Conservation (phyloP, 2,888 invertebrate species). For the Drosophila falleni region DNA sequence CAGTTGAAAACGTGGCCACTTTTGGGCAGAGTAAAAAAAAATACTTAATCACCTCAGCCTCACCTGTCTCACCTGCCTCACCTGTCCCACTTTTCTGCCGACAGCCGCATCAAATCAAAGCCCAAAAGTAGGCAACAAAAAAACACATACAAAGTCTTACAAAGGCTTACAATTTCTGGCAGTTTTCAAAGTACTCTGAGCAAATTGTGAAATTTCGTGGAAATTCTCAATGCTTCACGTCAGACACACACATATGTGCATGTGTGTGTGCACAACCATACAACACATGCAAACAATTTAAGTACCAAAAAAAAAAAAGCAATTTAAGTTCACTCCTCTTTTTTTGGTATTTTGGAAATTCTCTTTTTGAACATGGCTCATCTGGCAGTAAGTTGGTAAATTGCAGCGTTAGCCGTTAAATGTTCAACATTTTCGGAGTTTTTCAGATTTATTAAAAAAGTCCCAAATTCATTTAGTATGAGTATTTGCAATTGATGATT, state of each 20-base stretch:
- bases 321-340: conserved; percentile 57
- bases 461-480: background rate
- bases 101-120: conserved; percentile 50
- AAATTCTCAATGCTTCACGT: conserved; percentile 32
- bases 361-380: conserved; percentile 13
- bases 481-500: background rate
- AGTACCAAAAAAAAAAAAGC: conserved; percentile 58
- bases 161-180: conserved; percentile 38
- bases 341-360: conserved; percentile 35
- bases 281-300: conserved; percentile 37
- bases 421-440: conserved; percentile 3
- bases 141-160: conserved; percentile 34
- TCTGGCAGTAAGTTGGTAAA: conserved; percentile 6
- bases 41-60: conserved; percentile 10
- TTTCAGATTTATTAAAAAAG: background rate
- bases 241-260: conserved; percentile 1
- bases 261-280: background rate
- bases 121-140: conserved; percentile 62
- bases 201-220: conserved; percentile 53
- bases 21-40: conserved; percentile 9
- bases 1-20: conserved; percentile 28
- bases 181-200: conserved; percentile 33
- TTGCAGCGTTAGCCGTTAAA: conserved; percentile 8
- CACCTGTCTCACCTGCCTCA: conserved; percentile 18
- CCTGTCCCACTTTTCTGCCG: conserved; percentile 17